Evolutionary conservation across 2,113 vertebrate species (phyloP).

Genomic region (Barnardius zonarius): DNA sequence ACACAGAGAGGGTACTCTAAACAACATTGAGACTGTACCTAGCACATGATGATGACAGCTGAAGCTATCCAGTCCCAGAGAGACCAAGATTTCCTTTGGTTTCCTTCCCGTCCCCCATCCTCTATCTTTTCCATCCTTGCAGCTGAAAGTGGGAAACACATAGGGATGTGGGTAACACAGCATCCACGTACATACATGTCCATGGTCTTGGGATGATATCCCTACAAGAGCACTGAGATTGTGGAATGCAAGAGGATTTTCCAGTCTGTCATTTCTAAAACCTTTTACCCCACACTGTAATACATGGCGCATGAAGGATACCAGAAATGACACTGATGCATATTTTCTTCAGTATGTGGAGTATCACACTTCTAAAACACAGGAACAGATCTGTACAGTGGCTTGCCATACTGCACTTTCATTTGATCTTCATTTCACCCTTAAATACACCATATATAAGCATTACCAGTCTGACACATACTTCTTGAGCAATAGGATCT

Average conservation of each 20-base stretch:
- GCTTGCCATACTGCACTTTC: accelerated
- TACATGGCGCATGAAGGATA: background rate
- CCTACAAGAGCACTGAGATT: background rate
- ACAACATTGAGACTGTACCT: background rate
- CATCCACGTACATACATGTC: background rate
- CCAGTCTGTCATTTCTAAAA: background rate
- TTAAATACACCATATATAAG: background rate
- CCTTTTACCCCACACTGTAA: background rate
- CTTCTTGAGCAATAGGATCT: background rate
- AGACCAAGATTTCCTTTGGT: background rate
- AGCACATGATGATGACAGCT: background rate
- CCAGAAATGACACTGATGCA: background rate
- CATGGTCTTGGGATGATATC: accelerated
- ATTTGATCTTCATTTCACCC: background rate
- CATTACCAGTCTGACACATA: background rate
- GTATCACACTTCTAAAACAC: background rate
- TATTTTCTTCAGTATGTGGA: background rate
- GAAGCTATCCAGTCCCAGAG: background rate
- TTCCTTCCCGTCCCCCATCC: background rate
- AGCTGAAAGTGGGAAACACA: background rate
- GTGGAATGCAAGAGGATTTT: background rate
- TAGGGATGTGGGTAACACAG: background rate
- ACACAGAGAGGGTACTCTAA: background rate
- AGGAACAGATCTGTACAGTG: background rate
- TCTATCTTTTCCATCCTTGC: background rate